phyloP scores from a whole-genome alignment of 1,140 invertebrate species.

The Vanessa atalanta region DNA sequence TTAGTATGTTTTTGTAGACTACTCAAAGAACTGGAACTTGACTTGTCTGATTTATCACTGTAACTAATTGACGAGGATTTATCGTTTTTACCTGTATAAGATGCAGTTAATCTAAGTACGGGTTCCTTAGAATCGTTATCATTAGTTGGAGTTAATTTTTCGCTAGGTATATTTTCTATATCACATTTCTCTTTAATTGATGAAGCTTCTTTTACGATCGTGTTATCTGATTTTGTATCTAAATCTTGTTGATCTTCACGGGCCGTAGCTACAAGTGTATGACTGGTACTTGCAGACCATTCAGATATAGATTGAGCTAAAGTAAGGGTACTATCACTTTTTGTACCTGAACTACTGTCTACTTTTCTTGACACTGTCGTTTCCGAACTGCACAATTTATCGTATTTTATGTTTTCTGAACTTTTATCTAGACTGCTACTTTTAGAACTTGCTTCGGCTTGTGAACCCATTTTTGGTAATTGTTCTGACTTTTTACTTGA shows the following conservation, averaged over 20 bases:
- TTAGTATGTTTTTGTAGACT: slow-evolving; percentile 75
- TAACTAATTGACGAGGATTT: slow-evolving; percentile 76
- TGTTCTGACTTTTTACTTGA: slow-evolving; percentile 71
- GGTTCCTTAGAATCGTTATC: slow-evolving; percentile 52
- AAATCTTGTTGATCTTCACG: slow-evolving; percentile 66
- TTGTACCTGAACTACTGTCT: slow-evolving; percentile 82
- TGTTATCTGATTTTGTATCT: slow-evolving; percentile 60
- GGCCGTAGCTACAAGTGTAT: slow-evolving; percentile 81
- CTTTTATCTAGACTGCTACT: slow-evolving; percentile 79
- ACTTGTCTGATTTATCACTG: slow-evolving; percentile 80
- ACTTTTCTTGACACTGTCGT: slow-evolving; percentile 78
- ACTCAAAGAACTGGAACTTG: slow-evolving; percentile 78
- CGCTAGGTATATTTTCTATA: slow-evolving; percentile 31
- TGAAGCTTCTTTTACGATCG: slow-evolving; percentile 51
- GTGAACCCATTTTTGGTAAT: slow-evolving; percentile 66
- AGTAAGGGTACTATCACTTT: slow-evolving; percentile 83
- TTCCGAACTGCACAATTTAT: slow-evolving; percentile 83
- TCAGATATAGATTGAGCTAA: slow-evolving; percentile 83
- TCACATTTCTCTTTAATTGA: slow-evolving; percentile 41
- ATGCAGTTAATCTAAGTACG: slow-evolving; percentile 64
- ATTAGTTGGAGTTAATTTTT: slow-evolving; percentile 38
- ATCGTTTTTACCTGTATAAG: slow-evolving; percentile 61
- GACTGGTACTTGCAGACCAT: slow-evolving; percentile 83
- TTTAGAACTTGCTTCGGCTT: slow-evolving; percentile 73
- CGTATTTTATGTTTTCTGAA: slow-evolving; percentile 80